Percentiles rank a stretch among this genome's conserved stretches.
These are phyloP conservation scores for Hypercompe scribonia DNA, from an alignment of 2,888 invertebrate species.

Conservation along the genomic window DNA sequence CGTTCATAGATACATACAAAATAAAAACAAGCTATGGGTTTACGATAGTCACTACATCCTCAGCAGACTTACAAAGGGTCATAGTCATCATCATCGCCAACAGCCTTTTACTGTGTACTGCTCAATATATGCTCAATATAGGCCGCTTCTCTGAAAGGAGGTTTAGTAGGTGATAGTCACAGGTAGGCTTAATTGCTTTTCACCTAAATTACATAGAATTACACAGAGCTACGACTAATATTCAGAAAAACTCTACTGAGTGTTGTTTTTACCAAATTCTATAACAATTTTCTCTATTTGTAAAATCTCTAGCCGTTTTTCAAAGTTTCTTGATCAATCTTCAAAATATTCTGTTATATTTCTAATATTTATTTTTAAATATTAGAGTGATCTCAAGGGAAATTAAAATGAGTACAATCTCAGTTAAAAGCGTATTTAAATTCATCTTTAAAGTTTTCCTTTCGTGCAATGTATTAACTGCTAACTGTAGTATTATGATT, in stretches of 20 bases:
- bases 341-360: neutral
- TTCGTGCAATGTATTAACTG: no score
- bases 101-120: no score
- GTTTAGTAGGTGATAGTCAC: neutral
- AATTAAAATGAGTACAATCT: no score
- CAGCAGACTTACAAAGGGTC: neutral
- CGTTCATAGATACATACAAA: no score
- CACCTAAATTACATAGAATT: slow-evolving; percentile 28
- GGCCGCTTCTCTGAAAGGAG: no score
- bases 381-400: no score
- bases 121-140: no score
- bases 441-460: no score
- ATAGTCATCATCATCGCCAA: no score
- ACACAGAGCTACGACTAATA: slow-evolving; percentile 42
- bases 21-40: no score
- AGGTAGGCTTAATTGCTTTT: neutral
- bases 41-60: neutral
- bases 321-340: slow-evolving; percentile 17
- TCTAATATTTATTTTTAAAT: neutral
- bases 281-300: slow-evolving; percentile 35
- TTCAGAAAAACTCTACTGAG: slow-evolving; percentile 44
- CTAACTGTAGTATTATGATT: no score
- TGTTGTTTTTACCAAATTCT: slow-evolving; percentile 46
- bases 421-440: no score
- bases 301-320: slow-evolving; percentile 25